Base-by-base conservation (phyloP, 2,113 vertebrate species). In the Junco hyemalis region DNA sequence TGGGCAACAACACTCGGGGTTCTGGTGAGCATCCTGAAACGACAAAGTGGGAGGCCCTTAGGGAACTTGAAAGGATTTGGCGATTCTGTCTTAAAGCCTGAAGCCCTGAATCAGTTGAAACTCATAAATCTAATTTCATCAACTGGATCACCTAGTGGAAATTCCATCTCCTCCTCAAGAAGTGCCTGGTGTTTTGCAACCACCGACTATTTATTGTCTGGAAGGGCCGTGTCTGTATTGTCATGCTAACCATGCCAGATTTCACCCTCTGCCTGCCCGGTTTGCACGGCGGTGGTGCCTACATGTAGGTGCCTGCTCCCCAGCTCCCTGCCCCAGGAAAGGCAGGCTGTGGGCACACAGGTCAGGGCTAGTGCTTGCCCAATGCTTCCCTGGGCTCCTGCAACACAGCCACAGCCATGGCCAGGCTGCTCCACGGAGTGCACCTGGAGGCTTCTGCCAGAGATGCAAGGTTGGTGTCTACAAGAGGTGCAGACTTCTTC, bases 1-100 rank as follows among this genome's bases (percentile, higher is more conserved):
- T 98, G 64, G 60, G 98, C 97, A 54, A 98, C 85, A 36, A 96
- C 72, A 68, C 96, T 96, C 44, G 98, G 97, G 11, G 97, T 97
- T 95, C 98, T 98, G 86, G 97, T 98, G 61, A 98, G 96, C 70
- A 97, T 96, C 90, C 95, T 97, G 91, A 90, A 85, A 93, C 45
- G 94, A 91, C 19, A 83, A 72, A 94, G 77, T 48, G 20, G 35
- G 35, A 77, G 87, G 82, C 5, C 5, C 11, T 77, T 81, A 28
- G 31, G 21, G 8, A 81, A 33, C 4, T 35, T 50, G 28, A 76
- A 84, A 57, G 18, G 31, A 66, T 59, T 74, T 20, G 3, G 31
- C 3, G 1, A 78, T 36, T 91, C 45, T 70, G 12, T 60, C 14
- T 56, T 44, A 65, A 33, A 24, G 29, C 47, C 20, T 64, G 36